A percentile compares a stretch with the other conserved stretches of the same genome.
Evolutionary conservation across 2,888 invertebrate species (phyloP).

Genomic region (Andrena fulva): DNA sequence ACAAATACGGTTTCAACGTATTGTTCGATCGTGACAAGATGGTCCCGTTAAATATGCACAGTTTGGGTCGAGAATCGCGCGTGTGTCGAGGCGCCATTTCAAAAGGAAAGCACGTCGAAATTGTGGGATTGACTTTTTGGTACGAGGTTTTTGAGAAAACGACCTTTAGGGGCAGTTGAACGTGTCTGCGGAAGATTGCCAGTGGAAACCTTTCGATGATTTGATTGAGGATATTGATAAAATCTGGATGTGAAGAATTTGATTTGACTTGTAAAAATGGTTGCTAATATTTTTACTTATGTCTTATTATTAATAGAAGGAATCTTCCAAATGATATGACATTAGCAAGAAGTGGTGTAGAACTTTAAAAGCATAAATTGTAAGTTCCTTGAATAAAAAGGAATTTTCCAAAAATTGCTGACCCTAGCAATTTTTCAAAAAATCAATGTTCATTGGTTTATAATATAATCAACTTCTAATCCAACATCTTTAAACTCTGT

Average conservation of each 20-base stretch:
- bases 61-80: constrained; percentile 29
- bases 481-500: neutral
- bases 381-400: too few relatives aligned
- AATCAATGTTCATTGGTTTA: neutral
- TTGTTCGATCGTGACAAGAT: constrained; percentile 81
- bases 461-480: neutral
- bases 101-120: neutral
- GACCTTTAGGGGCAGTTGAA: neutral
- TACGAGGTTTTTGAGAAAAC: neutral
- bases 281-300: neutral
- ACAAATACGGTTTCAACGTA: constrained; percentile 76
- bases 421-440: neutral
- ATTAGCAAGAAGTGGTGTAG: neutral
- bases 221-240: neutral
- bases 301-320: neutral
- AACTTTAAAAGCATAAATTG: too few relatives aligned
- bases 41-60: constrained; percentile 76
- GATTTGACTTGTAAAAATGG: too few relatives aligned
- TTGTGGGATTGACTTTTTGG: neutral
- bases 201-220: neutral
- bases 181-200: neutral
- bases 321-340: neutral
- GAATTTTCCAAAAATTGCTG: neutral
- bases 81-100: neutral
- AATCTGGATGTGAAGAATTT: too few relatives aligned